Base-by-base conservation (phyloP, 2,888 invertebrate species). In the Micoletzkya japonica region DNA sequence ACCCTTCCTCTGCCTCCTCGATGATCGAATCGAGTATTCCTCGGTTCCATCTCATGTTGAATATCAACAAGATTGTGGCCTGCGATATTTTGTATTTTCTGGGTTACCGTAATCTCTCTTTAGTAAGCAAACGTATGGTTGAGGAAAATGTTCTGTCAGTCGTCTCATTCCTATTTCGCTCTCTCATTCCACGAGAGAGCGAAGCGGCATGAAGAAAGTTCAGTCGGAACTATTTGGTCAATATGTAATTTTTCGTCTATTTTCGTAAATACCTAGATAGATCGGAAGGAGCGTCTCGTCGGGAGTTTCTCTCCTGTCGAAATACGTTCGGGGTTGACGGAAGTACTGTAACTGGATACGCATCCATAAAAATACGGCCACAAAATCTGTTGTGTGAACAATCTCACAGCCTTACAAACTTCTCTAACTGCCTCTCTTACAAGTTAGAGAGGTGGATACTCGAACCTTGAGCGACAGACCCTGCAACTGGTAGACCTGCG, bases 1-100 rank as follows among this genome's bases (percentile, higher is more conserved):
- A 63, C 50, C 14, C 49, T 63, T 50, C 63, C 50, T 63, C 63
- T 63, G 32, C 39, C 20, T 59, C 59, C 39, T 2, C 44, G 59
- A 39, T 59, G 24, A 49, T 49, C 26, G 26, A 30, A 28, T 20
- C 50, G 26, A 4, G 14, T 34, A 50, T 7, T 4, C 7, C 57
- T 26, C 4, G 7, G 6, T 30, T 57, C 64, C 14, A 37, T 50
- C 37, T 66, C 64, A 4, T 50, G 52, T 54, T 66, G 64, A 14
- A 66, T 37, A 28, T 66, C 54, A 7, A 54, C 24, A 6, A 66
- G 64, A 28, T 36, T 6, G 17, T 20, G 28, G 24, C 64, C 64
- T 66, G 32, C n/a, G 32, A 17, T 37, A 36, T 37, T 50, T 37
- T 24, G 6, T 17, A n/a, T 14, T n/a, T 52, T 24, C 17, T 14